Base-by-base conservation (phyloP, 1,140 invertebrate genomes). In the Magallana ariakensis region DNA sequence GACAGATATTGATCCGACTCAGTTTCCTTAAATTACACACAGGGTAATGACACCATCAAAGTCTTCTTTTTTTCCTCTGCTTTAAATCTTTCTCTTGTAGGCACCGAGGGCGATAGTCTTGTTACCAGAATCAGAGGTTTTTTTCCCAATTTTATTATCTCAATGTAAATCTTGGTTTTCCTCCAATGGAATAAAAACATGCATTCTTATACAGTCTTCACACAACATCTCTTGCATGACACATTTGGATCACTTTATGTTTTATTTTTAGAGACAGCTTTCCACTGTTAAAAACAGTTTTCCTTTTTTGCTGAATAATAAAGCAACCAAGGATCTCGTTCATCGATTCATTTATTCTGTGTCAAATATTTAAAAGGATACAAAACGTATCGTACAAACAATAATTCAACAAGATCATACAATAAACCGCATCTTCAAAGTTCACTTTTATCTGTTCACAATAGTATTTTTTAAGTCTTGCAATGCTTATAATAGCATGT, bases 31-130 rank as follows among this genome's bases (percentile, higher is more conserved):
- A 26, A 75, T 75, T 22, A 75, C 66, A 75, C 33, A 22, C 33
- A 75, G 66, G 66, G 11, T 75, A 75, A 75, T 75, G 66, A 75
- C 19, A 75, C 66, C 66, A 75, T 75, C 66, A 75, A 62, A 75
- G 66, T 75, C 66, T 75, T 75, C 66, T 26, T 75, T 26, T 75
- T 26, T 75, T 26, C 26, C 22, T 75, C n/a, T 75, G 33, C 22
- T 26, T 75, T 75, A 75, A 75, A 26, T 75, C 13, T 75, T 75
- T 75, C 15, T 13, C 66, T 19, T 26, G 9, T 26, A 13, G 33
- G 22, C n/a, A 13, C 66, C 66, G 15, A 5, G 26, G 66, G 66
- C 66, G 66, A 75, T 75, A 75, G 13, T 33, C 15, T 19, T 4
- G 66, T 75, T 26, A 26, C 8, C 66, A 75, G 66, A 26, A 75